Conservation (phyloP, 2,797 vertebrate genomes). For the Mormyrus hasselquistii region DNA sequence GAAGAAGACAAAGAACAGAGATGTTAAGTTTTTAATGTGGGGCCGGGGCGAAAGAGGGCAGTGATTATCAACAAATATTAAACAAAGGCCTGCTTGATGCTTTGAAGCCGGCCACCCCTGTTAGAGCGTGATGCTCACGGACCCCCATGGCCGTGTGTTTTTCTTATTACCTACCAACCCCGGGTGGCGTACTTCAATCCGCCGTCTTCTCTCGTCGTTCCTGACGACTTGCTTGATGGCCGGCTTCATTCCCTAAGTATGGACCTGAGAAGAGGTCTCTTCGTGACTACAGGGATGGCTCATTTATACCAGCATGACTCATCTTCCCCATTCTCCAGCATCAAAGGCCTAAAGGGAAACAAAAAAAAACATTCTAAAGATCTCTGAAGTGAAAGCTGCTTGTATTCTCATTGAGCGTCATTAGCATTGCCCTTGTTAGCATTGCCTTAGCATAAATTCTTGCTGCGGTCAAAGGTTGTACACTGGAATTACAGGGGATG, state of each 20-base stretch:
- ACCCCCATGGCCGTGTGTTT: constrained; percentile 53
- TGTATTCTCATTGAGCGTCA: background rate
- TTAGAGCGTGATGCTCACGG: constrained; percentile 35
- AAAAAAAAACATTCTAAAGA: background rate
- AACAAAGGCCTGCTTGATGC: background rate
- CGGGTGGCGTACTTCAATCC: constrained; percentile 16
- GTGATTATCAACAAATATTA: constrained; percentile 14
- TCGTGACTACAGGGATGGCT: constrained; percentile 34
- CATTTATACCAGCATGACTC: constrained; percentile 28
- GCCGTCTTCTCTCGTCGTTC: background rate
- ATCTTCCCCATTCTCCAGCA: constrained; percentile 26
- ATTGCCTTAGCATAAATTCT: background rate
- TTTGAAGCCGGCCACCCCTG: background rate
- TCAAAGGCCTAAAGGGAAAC: constrained; percentile 31
- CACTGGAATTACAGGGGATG: background rate
- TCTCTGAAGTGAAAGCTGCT: background rate
- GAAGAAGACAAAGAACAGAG: background rate
- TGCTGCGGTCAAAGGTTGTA: background rate
- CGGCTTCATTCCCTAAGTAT: constrained; percentile 19
- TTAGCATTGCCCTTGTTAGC: background rate
- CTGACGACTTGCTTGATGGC: background rate
- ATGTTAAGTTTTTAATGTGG: constrained; percentile 16
- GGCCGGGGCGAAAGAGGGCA: background rate
- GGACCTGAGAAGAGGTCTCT: constrained; percentile 22
- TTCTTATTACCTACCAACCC: constrained; percentile 11